phyloP scores from a whole-genome alignment of 1,140 invertebrate genomes.

The Eueides isabella region DNA sequence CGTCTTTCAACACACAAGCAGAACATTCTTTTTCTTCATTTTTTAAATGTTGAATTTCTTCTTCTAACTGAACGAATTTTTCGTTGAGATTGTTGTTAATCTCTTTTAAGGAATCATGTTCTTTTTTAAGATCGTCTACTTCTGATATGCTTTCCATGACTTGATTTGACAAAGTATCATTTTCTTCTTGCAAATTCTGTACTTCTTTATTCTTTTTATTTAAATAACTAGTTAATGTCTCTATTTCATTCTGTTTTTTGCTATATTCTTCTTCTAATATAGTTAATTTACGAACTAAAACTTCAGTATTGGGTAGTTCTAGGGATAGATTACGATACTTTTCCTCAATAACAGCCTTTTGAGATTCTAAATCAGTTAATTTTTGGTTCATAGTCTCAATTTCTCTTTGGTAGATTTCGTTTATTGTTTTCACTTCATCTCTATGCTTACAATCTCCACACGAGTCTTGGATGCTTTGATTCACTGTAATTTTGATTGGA shows the following conservation, averaged over 20 bases:
- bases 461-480: not conserved
- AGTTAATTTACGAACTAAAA: slow-evolving; percentile 52
- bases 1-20: slow-evolving; percentile 56
- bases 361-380: slow-evolving; percentile 46
- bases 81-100: slow-evolving; percentile 47
- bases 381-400: slow-evolving; percentile 45
- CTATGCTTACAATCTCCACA: slow-evolving; percentile 38
- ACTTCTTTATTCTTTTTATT: slow-evolving; percentile 50
- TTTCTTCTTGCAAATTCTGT: slow-evolving; percentile 66
- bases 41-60: slow-evolving; percentile 29
- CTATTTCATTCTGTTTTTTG: slow-evolving; percentile 50
- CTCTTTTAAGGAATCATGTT: slow-evolving; percentile 52
- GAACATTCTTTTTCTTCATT: slow-evolving; percentile 41
- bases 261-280: slow-evolving; percentile 58
- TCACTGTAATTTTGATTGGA: slow-evolving; percentile 43
- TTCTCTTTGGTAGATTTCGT: slow-evolving; percentile 44
- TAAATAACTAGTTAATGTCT: slow-evolving; percentile 48
- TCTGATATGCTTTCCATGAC: slow-evolving; percentile 69
- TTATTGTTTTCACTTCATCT: slow-evolving; percentile 35
- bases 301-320: slow-evolving; percentile 55
- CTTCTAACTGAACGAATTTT: slow-evolving; percentile 50
- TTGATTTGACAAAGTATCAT: slow-evolving; percentile 67
- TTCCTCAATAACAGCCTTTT: slow-evolving; percentile 54
- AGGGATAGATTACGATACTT: slow-evolving; percentile 59
- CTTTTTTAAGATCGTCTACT: slow-evolving; percentile 62